A percentile compares a stretch with the other conserved stretches of the same genome.
phyloP scores from a whole-genome alignment of 2,797 vertebrate species.

The Harpagifer antarcticus region DNA sequence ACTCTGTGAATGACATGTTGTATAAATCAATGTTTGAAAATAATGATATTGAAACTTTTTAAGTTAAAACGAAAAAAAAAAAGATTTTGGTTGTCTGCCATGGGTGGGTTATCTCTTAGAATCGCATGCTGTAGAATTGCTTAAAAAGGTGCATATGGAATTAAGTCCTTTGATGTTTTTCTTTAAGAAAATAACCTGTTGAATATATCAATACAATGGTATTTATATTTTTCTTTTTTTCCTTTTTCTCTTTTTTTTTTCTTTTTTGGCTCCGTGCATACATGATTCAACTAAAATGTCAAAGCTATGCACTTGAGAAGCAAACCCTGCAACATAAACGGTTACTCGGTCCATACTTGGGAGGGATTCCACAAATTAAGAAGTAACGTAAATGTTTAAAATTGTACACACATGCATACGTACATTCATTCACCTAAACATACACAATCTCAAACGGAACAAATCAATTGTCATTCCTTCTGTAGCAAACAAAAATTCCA shows the following conservation, averaged over 20 bases:
- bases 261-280: constrained; percentile 91
- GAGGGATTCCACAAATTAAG: constrained; percentile 79
- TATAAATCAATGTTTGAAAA: constrained; percentile 99
- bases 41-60: constrained; percentile 99
- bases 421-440: constrained; percentile 73
- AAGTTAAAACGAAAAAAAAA: constrained; percentile 91
- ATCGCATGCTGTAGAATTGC: constrained; percentile 99
- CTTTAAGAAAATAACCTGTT: constrained; percentile 97
- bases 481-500: constrained; percentile 89
- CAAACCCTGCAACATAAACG: constrained; percentile 77
- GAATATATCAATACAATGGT: constrained; percentile 92
- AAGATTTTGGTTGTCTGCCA: constrained; percentile 95
- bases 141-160: constrained; percentile 97
- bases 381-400: constrained; percentile 75
- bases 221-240: constrained; percentile 86
- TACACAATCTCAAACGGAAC: constrained; percentile 80
- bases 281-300: constrained; percentile 85
- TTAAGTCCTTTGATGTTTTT: constrained; percentile 97
- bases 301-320: constrained; percentile 91
- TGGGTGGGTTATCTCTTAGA: constrained; percentile 99
- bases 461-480: constrained; percentile 88
- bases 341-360: constrained; percentile 81
- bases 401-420: constrained; percentile 75
- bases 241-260: constrained; percentile 47
- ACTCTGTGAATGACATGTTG: constrained; percentile 99